Evolutionary conservation across 2,797 vertebrate genomes (phyloP), one percentile per base, ranked within the genome.

Genomic region (Hephaestus fuliginosus): DNA sequence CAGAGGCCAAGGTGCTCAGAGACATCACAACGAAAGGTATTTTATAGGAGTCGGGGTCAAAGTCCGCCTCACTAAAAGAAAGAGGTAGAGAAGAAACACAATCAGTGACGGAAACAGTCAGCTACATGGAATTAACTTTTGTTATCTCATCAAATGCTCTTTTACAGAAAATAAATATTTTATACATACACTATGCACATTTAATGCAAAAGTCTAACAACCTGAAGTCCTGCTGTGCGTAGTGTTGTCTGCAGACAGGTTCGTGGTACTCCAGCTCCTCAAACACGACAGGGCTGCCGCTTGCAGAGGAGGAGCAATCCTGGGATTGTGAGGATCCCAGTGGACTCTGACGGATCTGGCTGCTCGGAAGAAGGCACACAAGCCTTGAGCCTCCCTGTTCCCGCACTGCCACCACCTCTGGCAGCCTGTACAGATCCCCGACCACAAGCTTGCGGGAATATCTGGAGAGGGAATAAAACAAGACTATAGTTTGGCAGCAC

Each of bases 191-290:
- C 30, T 18, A 33, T 2, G 3, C 39, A 5, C 3, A 65, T 30
- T 28, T 46, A 2, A 18, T 39, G 3, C 13, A 18, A 18, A 9
- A 55, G 14, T 72, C 0, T 3, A 71, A 33, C 63, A 80, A 98
- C 98, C 97, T 98, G 92, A 98, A 98, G 86, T 96, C 91, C 72
- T 95, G 96, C 87, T 96, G 92, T 61, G 93, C 72, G 86, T 95
- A 97, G 91, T 99, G 98, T 62, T 94, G 97, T 88, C 95, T 96
- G 92, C 98, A 99, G 80, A 99, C 90, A 7, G 98, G 97, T 70
- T 99, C 97, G 0, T 99, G 98, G 89, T 99, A 99, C 76, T 99
- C 98, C 51, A 99, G 82, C 88, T 99, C 98, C 86, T 99, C 98
- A 87, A 99, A 99, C 72, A 99, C 96, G 75, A 99, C 96, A 0